These are phyloP conservation scores for Oopsacas minuta DNA, from an alignment of 37 sponge, comb jelly and placozoan genomes.

Conservation along the genomic window DNA sequence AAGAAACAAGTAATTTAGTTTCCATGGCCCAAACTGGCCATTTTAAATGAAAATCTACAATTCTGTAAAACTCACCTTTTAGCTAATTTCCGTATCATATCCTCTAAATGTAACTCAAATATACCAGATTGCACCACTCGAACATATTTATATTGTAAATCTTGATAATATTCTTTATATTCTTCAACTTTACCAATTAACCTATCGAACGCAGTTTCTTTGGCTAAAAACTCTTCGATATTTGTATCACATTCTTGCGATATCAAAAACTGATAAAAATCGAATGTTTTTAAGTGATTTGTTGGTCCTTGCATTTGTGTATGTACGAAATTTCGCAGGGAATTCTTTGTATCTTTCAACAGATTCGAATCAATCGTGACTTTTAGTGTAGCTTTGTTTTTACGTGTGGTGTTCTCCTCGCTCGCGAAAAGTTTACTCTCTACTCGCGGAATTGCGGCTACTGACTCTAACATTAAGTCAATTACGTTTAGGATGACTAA, in stretches of 20 bases:
- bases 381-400: conserved; percentile 52
- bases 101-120: conserved; percentile 85
- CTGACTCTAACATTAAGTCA: conserved; percentile 72
- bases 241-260: conserved; percentile 63
- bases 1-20: too few relatives aligned
- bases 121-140: conserved; percentile 60
- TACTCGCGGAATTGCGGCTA: conserved; percentile 67
- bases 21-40: too few relatives aligned
- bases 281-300: conserved; percentile 55
- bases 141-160: neutral
- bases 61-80: conserved; percentile 35
- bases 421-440: conserved; percentile 81
- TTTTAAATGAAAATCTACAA: too few relatives aligned
- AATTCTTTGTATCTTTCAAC: conserved; percentile 49
- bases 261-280: conserved; percentile 58
- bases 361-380: conserved; percentile 52
- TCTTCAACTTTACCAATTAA: neutral
- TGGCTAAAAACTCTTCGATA: conserved; percentile 59
- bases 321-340: conserved; percentile 34
- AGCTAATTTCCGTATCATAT: conserved; percentile 51
- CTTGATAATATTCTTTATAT: conserved; percentile 7
- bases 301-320: conserved; percentile 41
- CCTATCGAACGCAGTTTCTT: conserved; percentile 53
- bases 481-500: conserved; percentile 67
- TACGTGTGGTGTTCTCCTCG: conserved; percentile 30